Percentiles rank a stretch among this genome's conserved stretches.
phyloP scores from a whole-genome alignment of 2,797 vertebrate genomes.

The Chaenodraco wilsoni region DNA sequence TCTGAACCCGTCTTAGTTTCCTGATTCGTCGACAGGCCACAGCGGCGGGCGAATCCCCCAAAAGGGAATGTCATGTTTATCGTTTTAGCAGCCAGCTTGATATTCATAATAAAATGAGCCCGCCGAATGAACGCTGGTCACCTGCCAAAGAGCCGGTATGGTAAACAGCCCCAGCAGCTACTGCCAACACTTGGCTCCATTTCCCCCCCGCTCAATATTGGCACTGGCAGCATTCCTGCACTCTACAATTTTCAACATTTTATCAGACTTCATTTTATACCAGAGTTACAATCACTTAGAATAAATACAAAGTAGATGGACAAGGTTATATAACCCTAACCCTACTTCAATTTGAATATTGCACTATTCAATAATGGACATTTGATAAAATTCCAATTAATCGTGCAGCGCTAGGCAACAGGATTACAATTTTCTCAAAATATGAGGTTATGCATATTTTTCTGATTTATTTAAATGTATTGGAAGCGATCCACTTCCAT shows the following conservation, averaged over 20 bases:
- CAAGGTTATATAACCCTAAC: no score
- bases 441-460: not conserved
- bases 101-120: conserved; percentile 53
- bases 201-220: conserved; percentile 15
- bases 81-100: conserved; percentile 45
- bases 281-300: not conserved
- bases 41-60: conserved; percentile 47
- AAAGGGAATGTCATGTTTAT: conserved; percentile 44
- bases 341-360: no score
- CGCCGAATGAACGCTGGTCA: conserved; percentile 62
- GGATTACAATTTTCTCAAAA: no score
- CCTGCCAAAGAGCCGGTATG: conserved; percentile 53
- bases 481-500: not conserved
- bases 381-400: no score
- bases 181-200: conserved; percentile 56
- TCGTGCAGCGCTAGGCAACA: no score
- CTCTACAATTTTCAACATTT: conserved; percentile 31
- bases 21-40: conserved; percentile 15
- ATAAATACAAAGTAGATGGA: not conserved
- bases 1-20: conserved; percentile 9
- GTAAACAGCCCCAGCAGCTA: conserved; percentile 55
- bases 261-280: not conserved
- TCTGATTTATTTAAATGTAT: conserved; percentile 2
- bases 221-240: conserved; percentile 55
- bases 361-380: no score